Conservation (phyloP, 2,797 vertebrate species). For the Dendrocincla fuliginosa region DNA sequence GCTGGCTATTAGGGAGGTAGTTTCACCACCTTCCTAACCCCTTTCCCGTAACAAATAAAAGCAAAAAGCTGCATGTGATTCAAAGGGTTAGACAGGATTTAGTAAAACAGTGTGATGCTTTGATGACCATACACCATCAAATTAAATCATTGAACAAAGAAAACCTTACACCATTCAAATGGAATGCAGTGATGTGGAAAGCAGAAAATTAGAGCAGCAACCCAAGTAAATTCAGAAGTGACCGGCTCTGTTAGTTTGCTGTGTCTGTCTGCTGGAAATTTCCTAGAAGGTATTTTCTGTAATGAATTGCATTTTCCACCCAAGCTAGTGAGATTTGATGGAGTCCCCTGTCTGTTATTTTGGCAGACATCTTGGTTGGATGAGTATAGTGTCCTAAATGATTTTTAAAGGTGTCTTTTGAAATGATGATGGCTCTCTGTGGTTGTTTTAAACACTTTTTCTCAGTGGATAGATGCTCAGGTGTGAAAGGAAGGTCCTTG, state of each 20-base stretch:
- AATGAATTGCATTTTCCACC: not conserved
- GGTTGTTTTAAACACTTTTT: not conserved
- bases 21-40: not conserved
- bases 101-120: not conserved
- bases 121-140: not conserved
- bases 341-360: not conserved
- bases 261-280: not conserved
- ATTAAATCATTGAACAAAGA: not conserved
- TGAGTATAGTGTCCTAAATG: not conserved
- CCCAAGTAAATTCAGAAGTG: not conserved
- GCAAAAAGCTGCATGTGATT: not conserved
- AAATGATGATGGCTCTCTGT: not conserved
- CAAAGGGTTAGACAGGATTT: not conserved
- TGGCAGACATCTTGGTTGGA: not conserved
- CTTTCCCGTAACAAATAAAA: not conserved
- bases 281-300: not conserved
- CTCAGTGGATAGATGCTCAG: not conserved
- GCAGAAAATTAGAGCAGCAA: not conserved
- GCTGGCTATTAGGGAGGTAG: not conserved
- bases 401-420: not conserved
- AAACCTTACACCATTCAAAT: not conserved
- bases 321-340: not conserved
- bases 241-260: not conserved
- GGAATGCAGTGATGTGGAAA: not conserved
- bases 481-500: not conserved